These are phyloP conservation scores for Phoenicopterus ruber DNA, from an alignment of 2,113 vertebrate genomes.

Conservation along the genomic window DNA sequence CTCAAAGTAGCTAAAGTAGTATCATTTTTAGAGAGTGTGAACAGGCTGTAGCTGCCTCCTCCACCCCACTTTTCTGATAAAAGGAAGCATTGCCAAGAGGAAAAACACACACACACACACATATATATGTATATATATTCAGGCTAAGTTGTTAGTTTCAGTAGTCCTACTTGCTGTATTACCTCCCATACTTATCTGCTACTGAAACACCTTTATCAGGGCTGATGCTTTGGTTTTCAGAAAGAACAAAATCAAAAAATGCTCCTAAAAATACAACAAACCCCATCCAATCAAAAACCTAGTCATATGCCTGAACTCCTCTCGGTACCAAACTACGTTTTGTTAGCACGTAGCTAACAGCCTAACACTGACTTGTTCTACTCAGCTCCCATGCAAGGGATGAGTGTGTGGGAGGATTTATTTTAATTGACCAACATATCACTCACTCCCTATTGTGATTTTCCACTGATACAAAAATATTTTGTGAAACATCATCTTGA, in stretches of 20 bases:
- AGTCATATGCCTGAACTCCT: not conserved
- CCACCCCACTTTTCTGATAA: not conserved
- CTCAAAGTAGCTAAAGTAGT: not conserved
- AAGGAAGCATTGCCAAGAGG: not conserved
- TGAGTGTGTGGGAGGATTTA: not conserved
- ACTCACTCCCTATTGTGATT: not conserved
- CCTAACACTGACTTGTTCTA: not conserved
- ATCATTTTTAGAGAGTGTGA: not conserved
- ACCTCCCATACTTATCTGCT: not conserved
- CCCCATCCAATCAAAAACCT: not conserved
- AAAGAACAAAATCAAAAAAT: not conserved
- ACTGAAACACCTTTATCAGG: not conserved
- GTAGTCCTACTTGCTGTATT: not conserved
- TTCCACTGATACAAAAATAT: not conserved
- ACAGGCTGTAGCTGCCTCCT: not conserved
- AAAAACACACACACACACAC: too few relatives aligned
- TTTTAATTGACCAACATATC: not conserved
- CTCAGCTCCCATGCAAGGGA: not conserved
- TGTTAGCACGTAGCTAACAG: not conserved
- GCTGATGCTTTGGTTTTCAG: not conserved
- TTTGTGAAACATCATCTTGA: not conserved
- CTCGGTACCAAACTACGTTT: rapidly evolving
- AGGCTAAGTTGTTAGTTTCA: not conserved
- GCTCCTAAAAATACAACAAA: not conserved
- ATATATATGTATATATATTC: not conserved